These are phyloP conservation scores for Netelia melanura DNA, from an alignment of 2,888 invertebrate species.

Conservation along the genomic window DNA sequence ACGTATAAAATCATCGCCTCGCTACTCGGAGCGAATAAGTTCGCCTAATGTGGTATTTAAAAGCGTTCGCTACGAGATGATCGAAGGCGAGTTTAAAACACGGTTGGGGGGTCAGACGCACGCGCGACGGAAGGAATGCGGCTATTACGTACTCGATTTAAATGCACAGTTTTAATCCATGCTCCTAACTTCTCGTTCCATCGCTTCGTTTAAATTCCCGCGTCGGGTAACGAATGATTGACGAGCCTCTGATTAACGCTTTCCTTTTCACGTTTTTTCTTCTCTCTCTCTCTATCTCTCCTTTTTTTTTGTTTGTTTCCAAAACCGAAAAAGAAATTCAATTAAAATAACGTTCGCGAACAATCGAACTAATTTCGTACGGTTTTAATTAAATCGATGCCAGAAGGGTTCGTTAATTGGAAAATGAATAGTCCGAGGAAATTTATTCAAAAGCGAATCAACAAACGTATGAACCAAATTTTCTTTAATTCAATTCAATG, in stretches of 20 bases:
- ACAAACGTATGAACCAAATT: too few species aligned
- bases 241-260: neutral
- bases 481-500: too few species aligned
- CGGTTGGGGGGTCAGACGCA: constrained; percentile 51
- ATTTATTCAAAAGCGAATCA: too few species aligned
- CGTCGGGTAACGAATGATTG: neutral
- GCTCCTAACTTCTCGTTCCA: neutral
- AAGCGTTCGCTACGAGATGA: neutral
- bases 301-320: too few species aligned
- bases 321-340: too few species aligned
- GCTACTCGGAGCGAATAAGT: neutral
- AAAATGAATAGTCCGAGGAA: too few species aligned
- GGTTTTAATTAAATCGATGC: too few species aligned
- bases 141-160: constrained; percentile 46
- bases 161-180: constrained; percentile 14
- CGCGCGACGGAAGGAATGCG: constrained; percentile 25
- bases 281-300: too few species aligned
- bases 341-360: too few species aligned
- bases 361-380: too few species aligned
- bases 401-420: too few species aligned
- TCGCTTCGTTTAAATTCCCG: constrained; percentile 35
- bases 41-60: neutral
- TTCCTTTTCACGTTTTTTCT: too few species aligned
- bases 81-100: constrained; percentile 43
- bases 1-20: constrained; percentile 38